A percentile compares a stretch with the other conserved stretches of the same genome.
These are phyloP conservation scores for Drosophila ficusphila DNA, from an alignment of 1,140 invertebrate genomes.

Conservation along the genomic window DNA sequence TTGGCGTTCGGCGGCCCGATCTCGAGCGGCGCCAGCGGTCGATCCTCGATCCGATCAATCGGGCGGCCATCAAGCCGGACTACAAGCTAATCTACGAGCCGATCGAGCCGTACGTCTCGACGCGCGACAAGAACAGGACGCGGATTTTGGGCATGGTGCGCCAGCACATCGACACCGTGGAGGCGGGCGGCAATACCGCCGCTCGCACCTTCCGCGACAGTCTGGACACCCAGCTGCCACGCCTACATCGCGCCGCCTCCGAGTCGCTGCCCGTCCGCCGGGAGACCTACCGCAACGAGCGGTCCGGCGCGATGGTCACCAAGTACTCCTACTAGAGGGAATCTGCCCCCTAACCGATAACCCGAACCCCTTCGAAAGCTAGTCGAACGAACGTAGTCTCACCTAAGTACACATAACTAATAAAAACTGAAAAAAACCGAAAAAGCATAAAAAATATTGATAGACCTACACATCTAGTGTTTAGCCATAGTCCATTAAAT, in stretches of 20 bases:
- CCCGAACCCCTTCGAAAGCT: constrained; percentile 28
- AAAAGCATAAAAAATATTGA: constrained; percentile 20
- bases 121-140: constrained; percentile 87
- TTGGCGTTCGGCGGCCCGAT: constrained; percentile 86
- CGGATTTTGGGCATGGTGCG: constrained; percentile 86
- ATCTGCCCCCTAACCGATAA: not conserved
- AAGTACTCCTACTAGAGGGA: constrained; percentile 71
- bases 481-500: constrained; percentile 21
- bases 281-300: constrained; percentile 82
- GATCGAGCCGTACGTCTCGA: constrained; percentile 87
- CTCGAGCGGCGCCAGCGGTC: constrained; percentile 64
- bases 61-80: constrained; percentile 85
- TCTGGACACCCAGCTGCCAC: constrained; percentile 87
- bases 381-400: constrained; percentile 26
- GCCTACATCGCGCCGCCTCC: constrained; percentile 85
- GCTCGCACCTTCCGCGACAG: constrained; percentile 86
- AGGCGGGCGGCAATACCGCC: constrained; percentile 85
- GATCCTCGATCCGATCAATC: constrained; percentile 80
- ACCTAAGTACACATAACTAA: constrained; percentile 15
- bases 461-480: constrained; percentile 15
- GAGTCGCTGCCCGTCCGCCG: constrained; percentile 72
- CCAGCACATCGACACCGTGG: constrained; percentile 85
- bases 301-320: constrained; percentile 84
- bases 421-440: constrained; percentile 13
- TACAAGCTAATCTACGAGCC: constrained; percentile 86